Evolutionary conservation across 2,888 invertebrate genomes (phyloP).

Genomic region (Nomada flava): DNA sequence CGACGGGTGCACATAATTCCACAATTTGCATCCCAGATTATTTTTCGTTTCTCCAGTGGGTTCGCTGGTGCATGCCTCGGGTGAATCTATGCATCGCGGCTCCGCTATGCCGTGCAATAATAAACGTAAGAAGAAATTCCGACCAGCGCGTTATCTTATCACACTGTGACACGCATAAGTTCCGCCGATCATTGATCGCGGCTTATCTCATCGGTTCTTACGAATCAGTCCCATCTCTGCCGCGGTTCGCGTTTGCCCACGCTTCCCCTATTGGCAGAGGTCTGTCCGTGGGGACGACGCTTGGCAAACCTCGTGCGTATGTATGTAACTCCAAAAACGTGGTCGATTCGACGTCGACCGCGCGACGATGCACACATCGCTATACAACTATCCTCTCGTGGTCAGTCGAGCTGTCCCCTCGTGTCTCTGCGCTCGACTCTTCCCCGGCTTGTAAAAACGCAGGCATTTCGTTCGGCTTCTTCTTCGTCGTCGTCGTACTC

Average conservation of each 20-base stretch:
- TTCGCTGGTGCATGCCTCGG: too few relatives aligned
- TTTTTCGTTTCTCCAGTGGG: neutral
- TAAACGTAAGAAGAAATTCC: neutral
- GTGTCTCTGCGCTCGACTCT: slow-evolving; percentile 11
- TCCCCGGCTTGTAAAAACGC: slow-evolving; percentile 57
- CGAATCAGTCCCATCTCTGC: slow-evolving; percentile 6
- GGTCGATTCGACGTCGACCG: neutral
- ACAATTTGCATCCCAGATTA: slow-evolving; percentile 26
- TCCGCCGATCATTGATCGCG: slow-evolving; percentile 55
- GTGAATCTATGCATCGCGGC: too few relatives aligned
- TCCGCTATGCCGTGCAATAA: too few relatives aligned
- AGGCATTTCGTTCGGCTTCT: slow-evolving; percentile 59
- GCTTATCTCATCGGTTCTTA: slow-evolving; percentile 50
- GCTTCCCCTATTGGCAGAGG: neutral
- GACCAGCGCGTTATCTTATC: slow-evolving; percentile 43
- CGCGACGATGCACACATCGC: too few relatives aligned
- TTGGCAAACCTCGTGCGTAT: slow-evolving; percentile 10
- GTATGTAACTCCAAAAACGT: neutral
- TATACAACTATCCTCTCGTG: neutral
- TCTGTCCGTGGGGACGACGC: neutral
- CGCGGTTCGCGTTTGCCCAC: neutral
- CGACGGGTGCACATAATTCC: slow-evolving; percentile 34
- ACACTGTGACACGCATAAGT: slow-evolving; percentile 42
- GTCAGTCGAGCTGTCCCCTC: neutral
- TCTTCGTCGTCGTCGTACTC: slow-evolving; percentile 17